A percentile compares a stretch with the other conserved stretches of the same genome.
Evolutionary conservation across 1,140 invertebrate species (phyloP).

Genomic region (Trichoplusia ni): DNA sequence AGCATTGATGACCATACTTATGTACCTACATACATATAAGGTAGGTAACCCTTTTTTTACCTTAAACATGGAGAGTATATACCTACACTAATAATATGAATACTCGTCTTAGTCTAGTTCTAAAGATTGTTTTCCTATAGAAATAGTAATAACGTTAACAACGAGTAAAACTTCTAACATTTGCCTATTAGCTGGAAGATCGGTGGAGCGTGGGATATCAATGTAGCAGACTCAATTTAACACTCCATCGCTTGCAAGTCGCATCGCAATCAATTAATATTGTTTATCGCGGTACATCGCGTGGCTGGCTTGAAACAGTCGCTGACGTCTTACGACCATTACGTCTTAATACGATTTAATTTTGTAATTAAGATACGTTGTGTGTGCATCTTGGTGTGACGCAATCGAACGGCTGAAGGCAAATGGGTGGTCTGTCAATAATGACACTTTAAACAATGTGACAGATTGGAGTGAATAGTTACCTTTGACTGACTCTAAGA

Average conservation of each 20-base stretch:
- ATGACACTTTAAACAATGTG: conserved; percentile 11
- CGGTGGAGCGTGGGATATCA: conserved; percentile 44
- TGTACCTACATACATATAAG: too few relatives aligned
- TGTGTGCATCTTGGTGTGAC: conserved; percentile 4
- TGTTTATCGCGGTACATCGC: conserved; percentile 37
- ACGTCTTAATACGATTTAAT: background rate
- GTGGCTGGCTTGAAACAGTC: background rate
- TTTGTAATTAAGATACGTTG: conserved; percentile 19
- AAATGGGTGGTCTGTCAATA: background rate
- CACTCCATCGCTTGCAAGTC: conserved; percentile 37
- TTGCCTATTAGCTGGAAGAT: background rate
- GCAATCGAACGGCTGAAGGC: background rate
- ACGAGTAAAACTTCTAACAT: background rate
- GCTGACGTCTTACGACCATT: background rate
- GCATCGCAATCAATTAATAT: conserved; percentile 48
- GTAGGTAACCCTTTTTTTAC: too few relatives aligned
- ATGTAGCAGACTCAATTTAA: conserved; percentile 46
- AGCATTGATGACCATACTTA: too few relatives aligned
- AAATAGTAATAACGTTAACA: background rate
- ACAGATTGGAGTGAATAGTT: too few relatives aligned
- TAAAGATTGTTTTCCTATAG: too few relatives aligned
- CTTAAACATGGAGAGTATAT: too few relatives aligned
- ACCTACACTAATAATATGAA: too few relatives aligned
- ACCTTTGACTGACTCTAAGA: too few relatives aligned
- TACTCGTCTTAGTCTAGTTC: too few relatives aligned